Percentiles rank a stretch among this genome's conserved stretches.
Conservation (phyloP, 2,797 vertebrate species). For the Pangasius mekongensis region DNA sequence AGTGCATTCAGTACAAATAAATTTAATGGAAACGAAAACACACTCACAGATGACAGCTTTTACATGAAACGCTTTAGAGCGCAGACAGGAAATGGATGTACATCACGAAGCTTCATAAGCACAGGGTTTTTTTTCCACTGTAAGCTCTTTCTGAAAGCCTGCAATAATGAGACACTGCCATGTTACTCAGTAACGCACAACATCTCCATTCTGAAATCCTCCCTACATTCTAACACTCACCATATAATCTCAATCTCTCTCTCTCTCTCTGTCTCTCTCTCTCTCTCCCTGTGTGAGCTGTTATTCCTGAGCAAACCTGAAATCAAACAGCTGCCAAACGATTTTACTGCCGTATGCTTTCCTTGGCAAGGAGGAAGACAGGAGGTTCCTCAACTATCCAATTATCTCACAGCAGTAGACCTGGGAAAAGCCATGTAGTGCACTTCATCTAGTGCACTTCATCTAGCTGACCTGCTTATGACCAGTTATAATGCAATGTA, state of each 20-base stretch:
- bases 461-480: not conserved
- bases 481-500: not conserved
- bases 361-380: constrained; percentile 47
- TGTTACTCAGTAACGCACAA: constrained; percentile 11
- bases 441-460: constrained; percentile 13
- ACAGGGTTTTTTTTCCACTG: not conserved
- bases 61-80: not conserved
- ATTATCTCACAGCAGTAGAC: constrained; percentile 44
- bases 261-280: constrained; percentile 28
- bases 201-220: constrained; percentile 18
- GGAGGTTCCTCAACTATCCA: constrained; percentile 48
- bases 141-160: constrained; percentile 6
- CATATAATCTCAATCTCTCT: constrained; percentile 16
- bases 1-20: not conserved
- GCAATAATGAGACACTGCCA: not conserved
- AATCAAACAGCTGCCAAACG: constrained; percentile 45
- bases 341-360: constrained; percentile 54
- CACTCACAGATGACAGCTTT: not conserved
- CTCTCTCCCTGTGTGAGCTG: constrained; percentile 23
- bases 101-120: not conserved
- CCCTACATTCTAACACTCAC: constrained; percentile 11
- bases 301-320: constrained; percentile 38
- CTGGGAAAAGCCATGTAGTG: constrained; percentile 22
- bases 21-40: not conserved
- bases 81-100: not conserved